These are phyloP conservation scores for Dasyornis broadbenti DNA, from an alignment of 2,113 vertebrate species.

Conservation along the genomic window DNA sequence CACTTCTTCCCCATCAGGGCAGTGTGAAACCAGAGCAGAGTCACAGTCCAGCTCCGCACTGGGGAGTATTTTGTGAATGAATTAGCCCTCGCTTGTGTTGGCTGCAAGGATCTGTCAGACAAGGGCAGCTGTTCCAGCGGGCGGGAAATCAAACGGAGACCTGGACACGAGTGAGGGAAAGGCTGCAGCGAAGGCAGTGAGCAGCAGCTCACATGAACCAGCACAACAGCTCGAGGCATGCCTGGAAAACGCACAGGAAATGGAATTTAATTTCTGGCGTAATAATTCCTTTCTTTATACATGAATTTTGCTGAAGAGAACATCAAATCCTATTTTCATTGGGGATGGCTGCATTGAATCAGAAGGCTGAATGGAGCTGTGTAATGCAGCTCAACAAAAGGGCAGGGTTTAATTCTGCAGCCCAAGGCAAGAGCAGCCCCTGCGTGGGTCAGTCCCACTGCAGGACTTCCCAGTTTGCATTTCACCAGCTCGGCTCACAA, in stretches of 20 bases:
- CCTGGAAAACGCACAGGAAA: neutral
- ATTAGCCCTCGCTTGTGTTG: neutral
- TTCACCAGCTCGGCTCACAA: neutral
- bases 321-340: conserved; percentile 21
- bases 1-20: neutral
- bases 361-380: neutral
- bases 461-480: neutral
- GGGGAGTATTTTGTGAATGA: neutral
- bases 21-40: neutral
- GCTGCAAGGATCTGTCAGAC: neutral
- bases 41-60: neutral
- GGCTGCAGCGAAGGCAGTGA: neutral
- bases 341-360: neutral
- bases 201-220: neutral
- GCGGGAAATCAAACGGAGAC: neutral
- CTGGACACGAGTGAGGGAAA: neutral
- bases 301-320: conserved; percentile 17
- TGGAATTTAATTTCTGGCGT: conserved; percentile 34
- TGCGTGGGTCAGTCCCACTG: fast-evolving
- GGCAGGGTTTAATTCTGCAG: neutral
- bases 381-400: neutral
- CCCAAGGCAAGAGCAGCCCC: neutral
- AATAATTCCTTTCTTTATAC: conserved; percentile 28
- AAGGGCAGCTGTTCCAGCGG: neutral
- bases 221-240: neutral